Evolutionary conservation across 2,113 vertebrate species (phyloP), one percentile per base, ranked within the genome.

Genomic region (Peromyscus leucopus): DNA sequence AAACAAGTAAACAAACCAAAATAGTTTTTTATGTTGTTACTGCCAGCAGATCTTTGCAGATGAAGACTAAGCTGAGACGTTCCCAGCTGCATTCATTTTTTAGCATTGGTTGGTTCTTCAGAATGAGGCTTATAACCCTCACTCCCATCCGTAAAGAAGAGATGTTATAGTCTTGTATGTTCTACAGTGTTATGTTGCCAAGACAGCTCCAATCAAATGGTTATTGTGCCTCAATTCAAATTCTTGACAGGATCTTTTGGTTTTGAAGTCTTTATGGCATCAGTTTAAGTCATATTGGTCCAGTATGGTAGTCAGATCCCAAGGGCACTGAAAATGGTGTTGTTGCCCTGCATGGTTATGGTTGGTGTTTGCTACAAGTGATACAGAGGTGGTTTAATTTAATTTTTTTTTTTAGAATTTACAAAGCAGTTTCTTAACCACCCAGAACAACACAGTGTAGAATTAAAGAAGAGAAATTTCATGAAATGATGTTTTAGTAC

Each of bases 361-460:
- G 21, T 48, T 55, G 8, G 28, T 2, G 57, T 33, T 92, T 67
- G 17, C 89, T 85, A 39, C 21, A 89, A 48, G 21, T 39, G 22
- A 59, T 19, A 31, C 1, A 48, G 6, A 82, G 33, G 65, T 87
- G 57, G 79, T 26, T 59, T 22, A 22, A 13, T 39, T 83, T 75
- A 80, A 4, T n/a, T 80, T 57, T n/a, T n/a, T 86, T 83, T 80
- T 83, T 82, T 78, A 57, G 48, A 84, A 84, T 71, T 89, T 93
- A 74, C 5, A 61, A 63, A 80, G 26, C 42, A 39, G 90, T 93
- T 74, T 2, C 2, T 90, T 78, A 61, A 36, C 42, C 89, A 67
- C 51, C 95, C 46, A 17, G 36, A 86, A 83, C 28, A 96, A 65
- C 10, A 1, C 13, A 33, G 1, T 42, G 31, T 48, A 82, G 51